A percentile compares a stretch with the other conserved stretches of the same genome.
These are phyloP conservation scores for Ips typographus DNA, from an alignment of 1,140 invertebrate genomes.

Conservation along the genomic window DNA sequence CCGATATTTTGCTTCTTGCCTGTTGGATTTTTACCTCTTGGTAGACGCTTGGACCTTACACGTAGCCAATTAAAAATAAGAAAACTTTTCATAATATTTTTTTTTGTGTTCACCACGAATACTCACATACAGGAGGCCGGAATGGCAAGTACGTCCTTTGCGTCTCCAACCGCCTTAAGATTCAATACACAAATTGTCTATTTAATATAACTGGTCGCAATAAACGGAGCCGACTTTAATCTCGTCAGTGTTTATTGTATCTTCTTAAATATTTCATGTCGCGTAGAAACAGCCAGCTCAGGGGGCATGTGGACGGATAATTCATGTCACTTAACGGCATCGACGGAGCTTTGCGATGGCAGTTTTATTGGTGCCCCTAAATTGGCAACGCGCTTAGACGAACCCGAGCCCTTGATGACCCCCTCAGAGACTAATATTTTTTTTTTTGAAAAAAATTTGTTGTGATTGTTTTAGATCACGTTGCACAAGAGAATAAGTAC, in stretches of 20 bases:
- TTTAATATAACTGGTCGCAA: slow-evolving; percentile 35
- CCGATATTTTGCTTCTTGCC: slow-evolving; percentile 18
- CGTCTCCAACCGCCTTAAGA: slow-evolving; percentile 7
- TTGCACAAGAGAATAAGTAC: too few species aligned
- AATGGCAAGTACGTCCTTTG: too few species aligned
- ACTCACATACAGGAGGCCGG: too few species aligned
- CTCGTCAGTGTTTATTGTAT: slow-evolving; percentile 38
- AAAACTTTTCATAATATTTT: not conserved
- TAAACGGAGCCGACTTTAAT: slow-evolving; percentile 36
- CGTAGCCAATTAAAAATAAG: too few species aligned
- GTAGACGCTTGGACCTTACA: too few species aligned
- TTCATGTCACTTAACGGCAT: slow-evolving; percentile 52
- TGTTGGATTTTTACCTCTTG: not conserved
- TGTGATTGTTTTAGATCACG: too few species aligned
- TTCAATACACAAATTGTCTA: slow-evolving; percentile 35
- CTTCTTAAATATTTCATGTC: slow-evolving; percentile 41
- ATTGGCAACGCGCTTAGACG: slow-evolving; percentile 42
- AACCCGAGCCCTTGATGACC: slow-evolving; percentile 27
- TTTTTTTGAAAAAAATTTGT: too few species aligned
- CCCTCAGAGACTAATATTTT: not conserved
- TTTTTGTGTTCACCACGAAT: not conserved
- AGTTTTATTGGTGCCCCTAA: slow-evolving; percentile 53
- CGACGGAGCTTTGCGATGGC: slow-evolving; percentile 51
- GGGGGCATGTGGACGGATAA: slow-evolving; percentile 45
- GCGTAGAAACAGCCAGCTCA: slow-evolving; percentile 32